Evolutionary conservation across 2,113 vertebrate genomes (phyloP).

Genomic region (Stercorarius parasiticus): DNA sequence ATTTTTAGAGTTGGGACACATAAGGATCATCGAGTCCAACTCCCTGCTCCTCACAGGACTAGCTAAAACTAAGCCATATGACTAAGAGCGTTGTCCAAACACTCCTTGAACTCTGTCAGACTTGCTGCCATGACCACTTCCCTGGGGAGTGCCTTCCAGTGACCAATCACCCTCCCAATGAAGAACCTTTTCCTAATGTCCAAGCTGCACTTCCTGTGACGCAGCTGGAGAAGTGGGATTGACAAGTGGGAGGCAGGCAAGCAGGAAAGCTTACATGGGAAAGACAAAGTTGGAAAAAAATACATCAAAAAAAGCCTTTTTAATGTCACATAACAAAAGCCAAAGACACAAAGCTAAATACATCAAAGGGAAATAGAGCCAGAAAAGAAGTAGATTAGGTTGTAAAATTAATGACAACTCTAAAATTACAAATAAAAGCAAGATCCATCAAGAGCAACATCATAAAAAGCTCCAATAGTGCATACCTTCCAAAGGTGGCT

Average conservation of each 20-base stretch:
- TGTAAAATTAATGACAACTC: neutral
- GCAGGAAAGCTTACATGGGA: neutral
- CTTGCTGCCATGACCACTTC: neutral
- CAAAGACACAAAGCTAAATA: neutral
- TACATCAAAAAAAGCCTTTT: neutral
- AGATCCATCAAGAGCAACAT: neutral
- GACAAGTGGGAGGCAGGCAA: neutral
- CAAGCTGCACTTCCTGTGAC: neutral
- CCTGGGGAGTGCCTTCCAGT: neutral
- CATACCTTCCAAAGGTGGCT: neutral
- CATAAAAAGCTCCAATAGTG: neutral
- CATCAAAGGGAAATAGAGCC: neutral
- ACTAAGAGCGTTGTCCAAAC: fast-evolving
- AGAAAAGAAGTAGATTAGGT: neutral
- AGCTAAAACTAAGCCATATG: neutral
- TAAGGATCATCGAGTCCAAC: neutral
- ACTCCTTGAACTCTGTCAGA: neutral
- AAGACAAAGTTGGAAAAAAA: neutral
- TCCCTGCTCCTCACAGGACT: neutral
- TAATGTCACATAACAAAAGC: neutral
- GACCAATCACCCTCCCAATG: neutral
- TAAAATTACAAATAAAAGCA: neutral
- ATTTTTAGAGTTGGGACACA: neutral
- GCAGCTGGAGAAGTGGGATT: neutral
- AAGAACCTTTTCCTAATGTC: neutral